phyloP scores from a whole-genome alignment of 2,113 vertebrate genomes.

The Oriolus oriolus region DNA sequence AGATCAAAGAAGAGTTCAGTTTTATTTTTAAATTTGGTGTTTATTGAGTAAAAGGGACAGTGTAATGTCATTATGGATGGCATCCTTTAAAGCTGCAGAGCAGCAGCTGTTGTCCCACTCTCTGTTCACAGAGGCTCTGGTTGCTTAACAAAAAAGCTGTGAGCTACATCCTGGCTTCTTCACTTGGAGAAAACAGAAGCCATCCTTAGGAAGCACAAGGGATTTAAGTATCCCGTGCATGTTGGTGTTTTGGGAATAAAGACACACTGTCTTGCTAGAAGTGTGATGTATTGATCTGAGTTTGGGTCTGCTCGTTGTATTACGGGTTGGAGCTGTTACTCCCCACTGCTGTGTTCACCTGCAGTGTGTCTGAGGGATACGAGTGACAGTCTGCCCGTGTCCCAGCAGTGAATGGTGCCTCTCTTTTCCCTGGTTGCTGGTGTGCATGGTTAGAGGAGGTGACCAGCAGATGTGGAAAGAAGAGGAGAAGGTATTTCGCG shows the following conservation, averaged over 20 bases:
- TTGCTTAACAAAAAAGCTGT: not conserved
- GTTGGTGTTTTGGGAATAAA: not conserved
- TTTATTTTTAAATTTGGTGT: conserved; percentile 31
- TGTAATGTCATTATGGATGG: not conserved
- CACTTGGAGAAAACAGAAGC: not conserved
- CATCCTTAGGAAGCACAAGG: not conserved
- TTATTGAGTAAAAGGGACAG: not conserved
- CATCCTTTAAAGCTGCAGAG: not conserved
- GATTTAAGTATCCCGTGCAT: not conserved
- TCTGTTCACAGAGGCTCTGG: not conserved
- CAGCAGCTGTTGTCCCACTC: not conserved
- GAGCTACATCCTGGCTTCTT: not conserved
- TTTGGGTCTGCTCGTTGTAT: rapidly evolving
- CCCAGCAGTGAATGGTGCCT: not conserved
- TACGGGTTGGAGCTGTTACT: not conserved
- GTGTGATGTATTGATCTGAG: not conserved
- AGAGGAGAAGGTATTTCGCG: not conserved
- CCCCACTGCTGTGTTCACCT: not conserved
- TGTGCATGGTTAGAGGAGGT: not conserved
- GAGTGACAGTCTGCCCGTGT: rapidly evolving
- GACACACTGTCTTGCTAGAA: not conserved
- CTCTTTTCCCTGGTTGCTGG: not conserved
- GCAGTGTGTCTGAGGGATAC: not conserved
- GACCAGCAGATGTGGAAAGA: not conserved
- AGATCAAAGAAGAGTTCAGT: conserved; percentile 20